Base-by-base conservation (phyloP, 2,888 invertebrate species). In the Cryptocephalus moraei region DNA sequence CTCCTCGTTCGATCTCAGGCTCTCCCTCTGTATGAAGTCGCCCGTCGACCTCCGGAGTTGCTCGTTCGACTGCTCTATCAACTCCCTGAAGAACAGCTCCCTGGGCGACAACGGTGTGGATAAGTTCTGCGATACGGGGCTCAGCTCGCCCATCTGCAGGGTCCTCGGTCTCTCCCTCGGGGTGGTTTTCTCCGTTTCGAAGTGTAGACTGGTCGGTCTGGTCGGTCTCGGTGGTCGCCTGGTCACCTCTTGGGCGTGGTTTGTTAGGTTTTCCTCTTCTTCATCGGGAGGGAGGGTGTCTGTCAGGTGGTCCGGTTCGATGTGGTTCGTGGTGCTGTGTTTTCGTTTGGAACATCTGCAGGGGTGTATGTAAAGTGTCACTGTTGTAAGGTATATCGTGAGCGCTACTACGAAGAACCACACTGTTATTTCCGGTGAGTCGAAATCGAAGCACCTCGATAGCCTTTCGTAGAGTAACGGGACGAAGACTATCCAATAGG, bases 21-120 rank as follows among this genome's bases (percentile, higher is more conserved):
- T 38, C 41, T 52, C 52, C 13, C 33, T 51, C 41, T 51, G 46
- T 9, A 55, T 40, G 33, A 55, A 55, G n/a, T 43, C 40, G 8
- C 36, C 32, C 4, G 53, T 47, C 9, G 39, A 40, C 10, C 45
- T 49, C 39, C 51, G 45, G 22, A 22, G 22, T 6, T 22, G 22
- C 6, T 22, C 22, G 22, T 22, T 22, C 22, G 22, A 22, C 22
- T 22, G 22, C 22, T 22, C 62, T 32, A 69, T 65, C 33, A 72
- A 54, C 56, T 73, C 72, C 14, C 65, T 62, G 49, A 73, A 72
- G 51, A 72, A 72, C 47, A 69, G 53, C 53, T 72, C 69, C 36
- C 72, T 58, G 1, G 73, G 72, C 8, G 70, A 65, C 46, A 72
- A 49, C 9, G 54, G 51, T 3, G 54, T 47, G n/a, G 33, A 39